Evolutionary conservation across 2,797 vertebrate species (phyloP), one percentile per base, ranked within the genome.

Genomic region (Labeo calbasu): DNA sequence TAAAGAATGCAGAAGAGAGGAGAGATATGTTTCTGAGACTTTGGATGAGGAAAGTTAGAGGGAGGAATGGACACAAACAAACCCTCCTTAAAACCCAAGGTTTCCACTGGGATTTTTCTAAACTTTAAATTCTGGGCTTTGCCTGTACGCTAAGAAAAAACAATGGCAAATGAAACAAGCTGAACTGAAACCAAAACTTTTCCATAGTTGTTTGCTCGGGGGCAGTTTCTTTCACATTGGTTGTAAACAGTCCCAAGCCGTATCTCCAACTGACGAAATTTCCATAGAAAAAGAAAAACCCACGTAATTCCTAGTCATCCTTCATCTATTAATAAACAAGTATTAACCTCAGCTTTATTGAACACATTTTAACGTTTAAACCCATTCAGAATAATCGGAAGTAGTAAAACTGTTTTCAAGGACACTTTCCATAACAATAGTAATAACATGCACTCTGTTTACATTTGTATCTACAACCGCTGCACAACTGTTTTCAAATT

Each of bases 21-120:
- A 83, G 51, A 78, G 77, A 70, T 72, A 80, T 7, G 40, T 81
- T 76, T 25, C 15, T 6, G 3, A n/a, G 40, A 65, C n/a, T 61
- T 36, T 75, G 46, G 61, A 55, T 65, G 14, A 10, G 71, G 72
- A 68, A 57, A 69, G 71, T 77, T 51, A 71, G 43, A 66, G 13
- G 63, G 66, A 77, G 23, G n/a, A 85, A 72, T 2, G 14, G 32
- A 61, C 79, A 75, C 36, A 68, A 79, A 73, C 28, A 83, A 50
- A 71, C 7, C 75, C 28, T 63, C 66, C 55, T 46, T 28, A 23
- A 48, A 61, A 71, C 19, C 53, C 19, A 28, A 40, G 66, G 78
- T 71, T 70, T 63, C 53, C 68, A 2, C 12, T 36, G 83, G 53
- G 53, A 63, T 40, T 51, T 69, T 40, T 84, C 14, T 63, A 0